Evolutionary conservation across 2,797 vertebrate genomes (phyloP).

Genomic region (Leptodactylus fallax): DNA sequence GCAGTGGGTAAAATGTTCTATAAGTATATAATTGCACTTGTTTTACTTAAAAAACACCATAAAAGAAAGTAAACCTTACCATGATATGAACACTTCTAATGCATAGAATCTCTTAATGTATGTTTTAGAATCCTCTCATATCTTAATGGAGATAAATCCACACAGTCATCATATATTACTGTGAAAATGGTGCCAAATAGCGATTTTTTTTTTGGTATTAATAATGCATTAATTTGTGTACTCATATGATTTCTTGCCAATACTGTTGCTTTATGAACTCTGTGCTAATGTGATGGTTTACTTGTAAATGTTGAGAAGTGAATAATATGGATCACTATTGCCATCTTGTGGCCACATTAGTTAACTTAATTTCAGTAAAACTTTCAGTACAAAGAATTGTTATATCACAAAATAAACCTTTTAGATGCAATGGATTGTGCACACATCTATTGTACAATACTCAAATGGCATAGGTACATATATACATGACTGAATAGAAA

Average conservation of each 20-base stretch:
- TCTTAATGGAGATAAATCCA: conserved; percentile 11
- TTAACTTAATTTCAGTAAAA: not conserved
- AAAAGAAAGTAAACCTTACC: not conserved
- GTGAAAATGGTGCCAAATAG: conserved; percentile 17
- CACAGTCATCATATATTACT: not conserved
- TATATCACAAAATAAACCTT: not conserved
- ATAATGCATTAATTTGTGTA: conserved; percentile 43
- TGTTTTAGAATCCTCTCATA: not conserved
- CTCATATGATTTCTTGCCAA: not conserved
- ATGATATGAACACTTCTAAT: not conserved
- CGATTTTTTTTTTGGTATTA: conserved; percentile 6
- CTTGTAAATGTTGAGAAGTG: not conserved
- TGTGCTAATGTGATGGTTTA: not conserved
- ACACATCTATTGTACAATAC: not conserved
- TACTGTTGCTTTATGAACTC: conserved; percentile 39
- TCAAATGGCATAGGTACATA: too few species aligned
- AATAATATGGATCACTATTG: conserved; percentile 17
- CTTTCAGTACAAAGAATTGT: not conserved
- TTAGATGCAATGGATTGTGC: not conserved
- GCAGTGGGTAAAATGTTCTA: not conserved
- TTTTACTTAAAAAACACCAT: not conserved
- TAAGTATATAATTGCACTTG: not conserved
- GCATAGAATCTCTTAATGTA: not conserved
- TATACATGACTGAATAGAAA: too few species aligned
- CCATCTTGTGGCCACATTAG: conserved; percentile 45